phyloP scores from a whole-genome alignment of 2,888 invertebrate species.

The Graphium colonna region DNA sequence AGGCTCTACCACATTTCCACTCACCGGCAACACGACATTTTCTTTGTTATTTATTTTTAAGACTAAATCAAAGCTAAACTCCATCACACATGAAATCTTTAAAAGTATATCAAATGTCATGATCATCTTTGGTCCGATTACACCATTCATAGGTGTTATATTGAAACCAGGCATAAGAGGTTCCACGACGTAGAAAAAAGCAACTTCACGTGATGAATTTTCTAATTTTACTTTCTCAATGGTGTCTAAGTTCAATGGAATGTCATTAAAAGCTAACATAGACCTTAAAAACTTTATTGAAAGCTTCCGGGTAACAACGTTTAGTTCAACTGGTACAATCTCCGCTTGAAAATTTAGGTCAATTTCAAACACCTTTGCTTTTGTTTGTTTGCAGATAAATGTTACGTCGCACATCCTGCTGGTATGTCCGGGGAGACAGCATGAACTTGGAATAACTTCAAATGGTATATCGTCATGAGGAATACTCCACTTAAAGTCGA shows the following conservation, averaged over 20 bases:
- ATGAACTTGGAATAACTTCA: conserved; percentile 53
- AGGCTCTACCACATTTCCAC: conserved; percentile 74
- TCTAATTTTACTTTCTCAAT: conserved; percentile 67
- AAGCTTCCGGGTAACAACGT: conserved; percentile 57
- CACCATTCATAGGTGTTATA: conserved; percentile 74
- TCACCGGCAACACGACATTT: conserved; percentile 59
- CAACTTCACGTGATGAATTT: conserved; percentile 76
- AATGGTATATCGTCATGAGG: conserved; percentile 55
- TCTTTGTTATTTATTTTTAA: conserved; percentile 70
- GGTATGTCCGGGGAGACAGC: conserved; percentile 50
- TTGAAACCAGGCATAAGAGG: conserved; percentile 66
- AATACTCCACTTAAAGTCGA: conserved; percentile 56
- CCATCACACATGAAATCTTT: conserved; percentile 63
- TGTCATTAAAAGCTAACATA: conserved; percentile 57
- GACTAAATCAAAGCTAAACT: conserved; percentile 57
- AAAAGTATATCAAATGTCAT: conserved; percentile 65
- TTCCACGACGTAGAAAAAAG: conserved; percentile 71
- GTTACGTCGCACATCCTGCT: conserved; percentile 58
- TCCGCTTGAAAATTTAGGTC: conserved; percentile 41
- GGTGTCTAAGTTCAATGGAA: conserved; percentile 61
- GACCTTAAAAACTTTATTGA: conserved; percentile 63
- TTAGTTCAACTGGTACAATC: conserved; percentile 53
- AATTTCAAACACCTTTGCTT: conserved; percentile 62
- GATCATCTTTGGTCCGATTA: conserved; percentile 70
- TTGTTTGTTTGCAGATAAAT: conserved; percentile 54